Conservation (phyloP, 2,797 vertebrate species). For the Limosa lapponica region DNA sequence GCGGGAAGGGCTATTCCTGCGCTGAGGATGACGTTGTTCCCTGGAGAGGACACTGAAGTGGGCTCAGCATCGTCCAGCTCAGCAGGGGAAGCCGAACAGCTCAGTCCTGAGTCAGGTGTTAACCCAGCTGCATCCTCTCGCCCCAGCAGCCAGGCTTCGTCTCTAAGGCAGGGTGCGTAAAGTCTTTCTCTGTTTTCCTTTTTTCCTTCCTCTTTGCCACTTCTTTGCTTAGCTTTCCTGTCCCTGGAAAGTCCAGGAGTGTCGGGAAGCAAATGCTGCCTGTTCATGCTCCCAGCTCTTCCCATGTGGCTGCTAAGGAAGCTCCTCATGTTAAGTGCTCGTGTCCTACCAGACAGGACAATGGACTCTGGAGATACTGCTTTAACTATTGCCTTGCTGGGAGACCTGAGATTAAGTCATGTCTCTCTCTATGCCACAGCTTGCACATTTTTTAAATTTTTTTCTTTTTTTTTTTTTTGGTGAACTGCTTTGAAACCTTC, state of each 20-base stretch:
- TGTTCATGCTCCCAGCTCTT: background rate
- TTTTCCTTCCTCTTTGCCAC: slow-evolving; percentile 31
- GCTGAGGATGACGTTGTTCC: rapidly evolving
- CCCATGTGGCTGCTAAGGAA: slow-evolving; percentile 31
- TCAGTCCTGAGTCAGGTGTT: background rate
- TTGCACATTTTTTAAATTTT: background rate
- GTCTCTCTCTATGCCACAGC: background rate
- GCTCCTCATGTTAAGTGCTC: background rate
- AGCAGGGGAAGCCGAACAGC: background rate
- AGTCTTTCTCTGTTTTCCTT: slow-evolving; percentile 1
- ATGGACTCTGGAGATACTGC: background rate
- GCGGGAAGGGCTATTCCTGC: background rate
- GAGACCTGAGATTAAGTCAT: background rate
- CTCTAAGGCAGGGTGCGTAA: background rate
- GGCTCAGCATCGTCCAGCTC: background rate
- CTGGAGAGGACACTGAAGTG: background rate
- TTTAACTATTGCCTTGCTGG: background rate
- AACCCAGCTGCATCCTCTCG: slow-evolving; percentile 35
- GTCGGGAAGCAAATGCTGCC: background rate
- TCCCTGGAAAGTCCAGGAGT: slow-evolving; percentile 22
- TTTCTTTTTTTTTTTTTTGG: background rate
- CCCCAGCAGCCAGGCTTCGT: background rate
- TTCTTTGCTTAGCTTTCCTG: slow-evolving; percentile 30
- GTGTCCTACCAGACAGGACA: background rate
- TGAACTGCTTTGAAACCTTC: slow-evolving; percentile 12